Conservation (phyloP, 1,140 invertebrate genomes). For the Apis florea region DNA sequence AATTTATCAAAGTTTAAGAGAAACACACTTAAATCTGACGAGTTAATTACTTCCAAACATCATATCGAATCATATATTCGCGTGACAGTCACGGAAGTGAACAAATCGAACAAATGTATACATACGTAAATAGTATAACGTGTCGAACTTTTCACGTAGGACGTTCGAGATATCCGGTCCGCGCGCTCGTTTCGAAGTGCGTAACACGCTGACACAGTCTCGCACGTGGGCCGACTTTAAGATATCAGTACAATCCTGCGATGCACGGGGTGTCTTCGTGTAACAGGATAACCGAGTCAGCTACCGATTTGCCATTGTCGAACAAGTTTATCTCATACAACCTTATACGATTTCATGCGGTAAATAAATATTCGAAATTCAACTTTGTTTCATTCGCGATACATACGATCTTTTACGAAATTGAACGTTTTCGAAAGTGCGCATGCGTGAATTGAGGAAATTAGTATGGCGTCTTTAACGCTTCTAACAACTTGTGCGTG, state of each 20-base stretch:
- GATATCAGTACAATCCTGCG: slow-evolving; percentile 60
- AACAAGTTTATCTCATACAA: slow-evolving; percentile 36
- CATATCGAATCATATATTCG: neutral
- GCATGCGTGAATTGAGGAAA: neutral
- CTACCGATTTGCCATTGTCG: slow-evolving; percentile 55
- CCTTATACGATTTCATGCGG: slow-evolving; percentile 19
- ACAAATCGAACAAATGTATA: neutral
- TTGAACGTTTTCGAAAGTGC: neutral
- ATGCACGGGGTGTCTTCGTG: slow-evolving; percentile 54
- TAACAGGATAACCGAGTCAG: slow-evolving; percentile 44
- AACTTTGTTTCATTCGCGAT: slow-evolving; percentile 16
- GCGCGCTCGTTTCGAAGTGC: slow-evolving; percentile 37
- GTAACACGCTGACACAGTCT: slow-evolving; percentile 63
- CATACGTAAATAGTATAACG: slow-evolving; percentile 26
- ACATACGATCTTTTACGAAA: neutral
- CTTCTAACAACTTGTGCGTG: neutral
- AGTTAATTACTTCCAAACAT: neutral
- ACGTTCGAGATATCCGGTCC: slow-evolving; percentile 45
- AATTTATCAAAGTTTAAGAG: neutral
- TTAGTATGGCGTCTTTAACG: neutral
- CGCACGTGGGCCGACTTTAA: slow-evolving; percentile 68
- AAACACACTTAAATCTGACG: neutral
- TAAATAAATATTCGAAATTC: slow-evolving; percentile 34
- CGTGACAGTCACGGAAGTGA: neutral
- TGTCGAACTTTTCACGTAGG: slow-evolving; percentile 54